These are phyloP conservation scores for Drosophila lacertosa DNA, from an alignment of 1,140 invertebrate species.

Conservation along the genomic window DNA sequence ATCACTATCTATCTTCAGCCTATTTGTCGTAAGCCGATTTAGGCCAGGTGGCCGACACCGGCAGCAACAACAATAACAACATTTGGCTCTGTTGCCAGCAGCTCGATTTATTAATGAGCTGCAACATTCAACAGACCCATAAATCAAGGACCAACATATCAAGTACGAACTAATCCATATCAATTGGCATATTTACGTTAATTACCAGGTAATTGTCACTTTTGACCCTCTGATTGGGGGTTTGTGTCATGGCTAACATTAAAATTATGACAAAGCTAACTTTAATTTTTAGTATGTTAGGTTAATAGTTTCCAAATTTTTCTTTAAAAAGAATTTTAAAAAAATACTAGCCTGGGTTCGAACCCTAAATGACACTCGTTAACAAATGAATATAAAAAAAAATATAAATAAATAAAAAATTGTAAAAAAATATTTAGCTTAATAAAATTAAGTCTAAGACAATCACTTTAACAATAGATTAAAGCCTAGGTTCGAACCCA, in stretches of 20 bases:
- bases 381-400: too few species aligned
- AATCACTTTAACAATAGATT: too few species aligned
- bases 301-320: too few species aligned
- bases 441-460: too few species aligned
- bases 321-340: too few species aligned
- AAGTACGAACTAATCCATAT: conserved; percentile 26
- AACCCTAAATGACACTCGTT: too few species aligned
- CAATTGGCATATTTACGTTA: conserved; percentile 27
- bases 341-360: too few species aligned
- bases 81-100: conserved; percentile 22
- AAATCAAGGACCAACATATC: conserved; percentile 59
- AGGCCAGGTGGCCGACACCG: conserved; percentile 9
- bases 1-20: conserved; percentile 19
- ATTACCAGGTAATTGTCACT: conserved; percentile 42
- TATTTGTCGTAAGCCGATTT: conserved; percentile 6
- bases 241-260: background rate
- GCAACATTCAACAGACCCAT: conserved; percentile 35
- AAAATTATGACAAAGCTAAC: background rate
- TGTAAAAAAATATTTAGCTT: too few species aligned
- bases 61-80: conserved; percentile 43
- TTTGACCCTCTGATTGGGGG: too few species aligned
- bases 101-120: conserved; percentile 59
- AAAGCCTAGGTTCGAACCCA: too few species aligned
- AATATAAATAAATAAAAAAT: too few species aligned
- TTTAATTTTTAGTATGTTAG: too few species aligned